These are phyloP conservation scores for Cryptocephalus moraei DNA, from an alignment of 2,888 invertebrate species.

Conservation along the genomic window DNA sequence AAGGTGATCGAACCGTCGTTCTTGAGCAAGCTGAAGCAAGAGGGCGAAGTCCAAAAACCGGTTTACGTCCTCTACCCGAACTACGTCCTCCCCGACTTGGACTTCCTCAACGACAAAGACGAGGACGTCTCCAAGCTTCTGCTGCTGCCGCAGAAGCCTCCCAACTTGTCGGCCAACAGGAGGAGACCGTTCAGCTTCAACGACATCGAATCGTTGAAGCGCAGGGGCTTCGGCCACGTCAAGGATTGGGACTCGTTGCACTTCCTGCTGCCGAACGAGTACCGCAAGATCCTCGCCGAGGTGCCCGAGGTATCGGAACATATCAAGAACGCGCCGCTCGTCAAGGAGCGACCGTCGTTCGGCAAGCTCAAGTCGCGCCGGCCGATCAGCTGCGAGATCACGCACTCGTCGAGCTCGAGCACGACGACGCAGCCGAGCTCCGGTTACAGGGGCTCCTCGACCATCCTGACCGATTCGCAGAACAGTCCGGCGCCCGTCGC, in stretches of 20 bases:
- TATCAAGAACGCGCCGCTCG: conserved; percentile 45
- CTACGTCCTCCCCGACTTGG: conserved; percentile 81
- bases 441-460: conserved; percentile 78
- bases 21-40: conserved; percentile 50
- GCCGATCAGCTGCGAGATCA: conserved; percentile 51
- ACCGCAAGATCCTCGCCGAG: conserved; percentile 65
- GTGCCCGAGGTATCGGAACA: conserved; percentile 67
- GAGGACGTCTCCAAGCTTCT: conserved; percentile 52
- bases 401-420: conserved; percentile 55
- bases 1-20: conserved; percentile 62
- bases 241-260: conserved; percentile 91
- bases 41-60: conserved; percentile 51
- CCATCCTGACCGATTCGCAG: conserved; percentile 70
- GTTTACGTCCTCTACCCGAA: conserved; percentile 86
- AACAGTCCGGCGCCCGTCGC: conserved; percentile 52
- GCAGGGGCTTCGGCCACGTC: conserved; percentile 74
- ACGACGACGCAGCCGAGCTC: conserved; percentile 74
- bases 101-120: conserved; percentile 53
- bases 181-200: conserved; percentile 67
- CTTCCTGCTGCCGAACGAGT: conserved; percentile 77
- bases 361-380: conserved; percentile 45
- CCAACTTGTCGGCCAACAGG: conserved; percentile 38
- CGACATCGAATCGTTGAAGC: conserved; percentile 71
- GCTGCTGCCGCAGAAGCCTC: conserved; percentile 54
- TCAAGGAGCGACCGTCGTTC: conserved; percentile 44